Evolutionary conservation across 1,140 invertebrate genomes (phyloP).

Genomic region (Ruditapes philippinarum): DNA sequence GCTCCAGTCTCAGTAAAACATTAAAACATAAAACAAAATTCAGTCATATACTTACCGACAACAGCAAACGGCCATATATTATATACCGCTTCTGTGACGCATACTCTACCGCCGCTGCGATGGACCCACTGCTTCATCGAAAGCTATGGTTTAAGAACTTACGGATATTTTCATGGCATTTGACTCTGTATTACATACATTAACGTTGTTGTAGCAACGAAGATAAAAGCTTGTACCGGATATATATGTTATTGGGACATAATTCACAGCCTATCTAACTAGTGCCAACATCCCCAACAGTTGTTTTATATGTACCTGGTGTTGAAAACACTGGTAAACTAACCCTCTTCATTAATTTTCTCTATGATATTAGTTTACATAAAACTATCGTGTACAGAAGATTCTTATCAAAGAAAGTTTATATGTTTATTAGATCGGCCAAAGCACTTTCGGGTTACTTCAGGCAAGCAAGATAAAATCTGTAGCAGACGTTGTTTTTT

Average conservation of each 20-base stretch:
- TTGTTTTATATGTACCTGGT: slow-evolving; percentile 51
- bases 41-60: no score
- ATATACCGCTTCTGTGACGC: no score
- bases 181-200: background rate
- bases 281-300: slow-evolving; percentile 11
- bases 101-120: no score
- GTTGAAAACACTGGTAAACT: slow-evolving; percentile 35
- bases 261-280: slow-evolving; percentile 12
- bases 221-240: slow-evolving; percentile 22
- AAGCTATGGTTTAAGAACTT: no score
- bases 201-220: background rate
- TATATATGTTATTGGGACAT: slow-evolving; percentile 33
- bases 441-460: background rate
- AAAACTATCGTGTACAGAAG: slow-evolving; percentile 13
- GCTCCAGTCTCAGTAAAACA: no score
- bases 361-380: slow-evolving; percentile 40
- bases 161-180: background rate
- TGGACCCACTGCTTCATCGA: no score
- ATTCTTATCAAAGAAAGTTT: slow-evolving; percentile 32
- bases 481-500: background rate
- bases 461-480: background rate
- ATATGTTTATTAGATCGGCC: slow-evolving; percentile 30
- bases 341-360: slow-evolving; percentile 25
- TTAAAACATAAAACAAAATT: no score
- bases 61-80: no score